Evolutionary conservation across 1,140 invertebrate genomes (phyloP).

Genomic region (Thaumetopoea pityocampa): DNA sequence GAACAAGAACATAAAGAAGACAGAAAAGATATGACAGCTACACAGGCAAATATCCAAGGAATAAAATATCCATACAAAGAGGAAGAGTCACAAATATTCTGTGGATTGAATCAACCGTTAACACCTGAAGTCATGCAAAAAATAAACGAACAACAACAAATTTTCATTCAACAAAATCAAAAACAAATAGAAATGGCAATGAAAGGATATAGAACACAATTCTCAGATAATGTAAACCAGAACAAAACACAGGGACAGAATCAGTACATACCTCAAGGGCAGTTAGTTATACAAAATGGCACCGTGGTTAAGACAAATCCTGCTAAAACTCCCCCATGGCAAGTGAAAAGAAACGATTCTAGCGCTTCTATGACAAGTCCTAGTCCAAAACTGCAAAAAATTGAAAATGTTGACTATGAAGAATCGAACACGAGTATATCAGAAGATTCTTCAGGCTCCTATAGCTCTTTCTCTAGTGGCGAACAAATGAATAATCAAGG

Average conservation of each 20-base stretch:
- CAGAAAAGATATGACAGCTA: conserved; percentile 41
- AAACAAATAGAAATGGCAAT: conserved; percentile 74
- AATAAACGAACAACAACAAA: conserved; percentile 78
- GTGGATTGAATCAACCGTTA: conserved; percentile 65
- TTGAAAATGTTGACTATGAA: conserved; percentile 53
- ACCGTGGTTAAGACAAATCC: conserved; percentile 65
- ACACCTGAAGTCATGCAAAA: conserved; percentile 77
- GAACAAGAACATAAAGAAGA: conserved; percentile 50
- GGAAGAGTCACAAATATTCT: conserved; percentile 63
- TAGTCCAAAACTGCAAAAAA: conserved; percentile 48
- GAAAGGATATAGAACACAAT: conserved; percentile 71
- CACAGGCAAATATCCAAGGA: conserved; percentile 19
- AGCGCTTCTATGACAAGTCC: conserved; percentile 42
- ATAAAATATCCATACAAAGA: conserved; percentile 36
- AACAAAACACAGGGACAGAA: conserved; percentile 47
- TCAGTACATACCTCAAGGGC: conserved; percentile 61
- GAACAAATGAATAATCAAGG: conserved; percentile 46
- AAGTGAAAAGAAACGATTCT: conserved; percentile 72
- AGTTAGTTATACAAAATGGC: conserved; percentile 68
- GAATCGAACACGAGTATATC: conserved; percentile 37
- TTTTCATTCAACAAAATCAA: conserved; percentile 76
- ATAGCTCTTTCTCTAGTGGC: conserved; percentile 40
- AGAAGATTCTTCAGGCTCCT: conserved; percentile 43
- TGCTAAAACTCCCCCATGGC: conserved; percentile 79
- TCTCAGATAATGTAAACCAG: conserved; percentile 49